Evolutionary conservation across 2,113 vertebrate genomes (phyloP).

Genomic region (Carassius carassius): DNA sequence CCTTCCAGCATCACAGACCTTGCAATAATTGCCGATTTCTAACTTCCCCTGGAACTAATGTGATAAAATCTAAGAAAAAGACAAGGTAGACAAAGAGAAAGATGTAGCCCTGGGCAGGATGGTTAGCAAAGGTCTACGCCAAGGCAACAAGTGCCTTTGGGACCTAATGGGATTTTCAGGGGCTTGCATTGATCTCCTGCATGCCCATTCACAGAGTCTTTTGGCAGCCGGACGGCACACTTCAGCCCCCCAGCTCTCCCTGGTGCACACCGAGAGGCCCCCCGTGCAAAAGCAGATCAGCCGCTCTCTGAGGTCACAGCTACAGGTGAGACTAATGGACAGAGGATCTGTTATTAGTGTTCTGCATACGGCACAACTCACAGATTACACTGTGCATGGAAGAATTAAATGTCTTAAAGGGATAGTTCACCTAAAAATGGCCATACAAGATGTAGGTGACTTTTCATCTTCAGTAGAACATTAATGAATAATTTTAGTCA

Average conservation of each 20-base stretch:
- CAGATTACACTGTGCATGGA: not conserved
- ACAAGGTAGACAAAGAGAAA: slow-evolving; percentile 69
- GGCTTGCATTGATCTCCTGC: slow-evolving; percentile 77
- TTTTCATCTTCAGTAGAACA: not conserved
- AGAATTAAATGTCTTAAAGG: not conserved
- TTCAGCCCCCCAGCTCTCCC: slow-evolving; percentile 60
- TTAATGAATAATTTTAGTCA: not conserved
- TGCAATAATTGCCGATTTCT: slow-evolving; percentile 64
- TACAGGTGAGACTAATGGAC: slow-evolving; percentile 54
- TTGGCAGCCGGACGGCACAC: slow-evolving; percentile 77
- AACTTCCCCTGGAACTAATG: slow-evolving; percentile 76
- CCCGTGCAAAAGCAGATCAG: slow-evolving; percentile 36
- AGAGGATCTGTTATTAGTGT: slow-evolving; percentile 26
- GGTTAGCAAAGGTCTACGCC: slow-evolving; percentile 59
- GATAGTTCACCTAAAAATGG: not conserved
- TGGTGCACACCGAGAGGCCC: slow-evolving; percentile 46
- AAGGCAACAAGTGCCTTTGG: slow-evolving; percentile 73
- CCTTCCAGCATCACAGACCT: slow-evolving; percentile 59
- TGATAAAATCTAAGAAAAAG: slow-evolving; percentile 72
- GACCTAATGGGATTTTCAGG: slow-evolving; percentile 78
- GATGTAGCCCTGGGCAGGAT: slow-evolving; percentile 65
- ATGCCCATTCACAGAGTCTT: slow-evolving; percentile 68
- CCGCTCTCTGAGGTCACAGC: slow-evolving; percentile 36
- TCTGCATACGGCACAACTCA: not conserved
- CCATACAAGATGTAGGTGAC: not conserved